phyloP scores from a whole-genome alignment of 2,888 invertebrate species.

The Plutella xylostella region DNA sequence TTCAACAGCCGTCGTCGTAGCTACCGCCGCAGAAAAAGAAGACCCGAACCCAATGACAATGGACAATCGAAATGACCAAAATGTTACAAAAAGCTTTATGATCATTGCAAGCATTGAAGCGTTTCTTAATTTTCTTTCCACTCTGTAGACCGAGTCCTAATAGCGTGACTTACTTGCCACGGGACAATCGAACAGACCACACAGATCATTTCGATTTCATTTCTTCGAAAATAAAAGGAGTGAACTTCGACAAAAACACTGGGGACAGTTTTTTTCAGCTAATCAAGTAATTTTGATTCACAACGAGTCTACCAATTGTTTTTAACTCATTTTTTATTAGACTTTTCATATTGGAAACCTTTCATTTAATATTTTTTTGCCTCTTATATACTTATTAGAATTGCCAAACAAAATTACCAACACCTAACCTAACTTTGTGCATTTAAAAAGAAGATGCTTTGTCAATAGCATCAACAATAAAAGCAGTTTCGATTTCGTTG shows the following conservation, averaged over 20 bases:
- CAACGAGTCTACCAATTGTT: no score
- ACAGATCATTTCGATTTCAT: constrained; percentile 30
- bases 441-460: no score
- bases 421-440: no score
- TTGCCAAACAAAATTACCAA: no score
- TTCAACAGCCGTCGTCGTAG: not conserved
- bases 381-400: no score
- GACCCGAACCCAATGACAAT: constrained; percentile 16
- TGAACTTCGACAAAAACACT: constrained; percentile 16
- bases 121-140: constrained; percentile 27
- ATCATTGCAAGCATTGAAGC: constrained; percentile 37
- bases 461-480: not conserved
- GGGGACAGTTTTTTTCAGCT: no score
- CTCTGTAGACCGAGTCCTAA: constrained; percentile 15
- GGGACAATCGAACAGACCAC: constrained; percentile 25
- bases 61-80: constrained; percentile 14
- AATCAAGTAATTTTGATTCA: no score
- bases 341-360: no score
- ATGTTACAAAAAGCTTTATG: constrained; percentile 25
- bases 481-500: constrained; percentile 36
- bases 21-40: no score
- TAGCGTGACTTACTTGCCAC: constrained; percentile 42
- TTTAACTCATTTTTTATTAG: no score
- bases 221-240: constrained; percentile 17
- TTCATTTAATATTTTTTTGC: no score